These are phyloP conservation scores for Polydrusus cervinus DNA, from an alignment of 2,888 invertebrate species.

Conservation along the genomic window DNA sequence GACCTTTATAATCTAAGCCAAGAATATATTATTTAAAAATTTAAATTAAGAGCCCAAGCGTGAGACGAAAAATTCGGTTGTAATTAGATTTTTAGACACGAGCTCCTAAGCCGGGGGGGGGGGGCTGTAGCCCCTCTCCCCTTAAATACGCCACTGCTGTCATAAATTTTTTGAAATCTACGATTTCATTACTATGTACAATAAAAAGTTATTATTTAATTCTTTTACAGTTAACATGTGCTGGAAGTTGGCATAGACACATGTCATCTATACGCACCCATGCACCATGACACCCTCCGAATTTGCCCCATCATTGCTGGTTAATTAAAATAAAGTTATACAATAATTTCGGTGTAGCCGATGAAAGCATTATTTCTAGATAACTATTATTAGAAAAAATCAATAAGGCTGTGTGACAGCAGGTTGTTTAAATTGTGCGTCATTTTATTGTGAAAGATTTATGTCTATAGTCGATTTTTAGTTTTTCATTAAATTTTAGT, in stretches of 20 bases:
- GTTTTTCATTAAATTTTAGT: too few species aligned
- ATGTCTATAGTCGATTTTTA: too few species aligned
- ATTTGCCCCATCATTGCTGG: slow-evolving; percentile 44
- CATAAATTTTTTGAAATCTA: too few species aligned
- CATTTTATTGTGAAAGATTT: neutral
- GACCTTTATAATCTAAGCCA: too few species aligned
- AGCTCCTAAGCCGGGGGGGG: too few species aligned
- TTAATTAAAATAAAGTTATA: slow-evolving; percentile 54
- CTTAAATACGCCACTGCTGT: too few species aligned
- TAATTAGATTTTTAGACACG: too few species aligned
- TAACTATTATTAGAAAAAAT: slow-evolving; percentile 31
- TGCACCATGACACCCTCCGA: slow-evolving; percentile 42
- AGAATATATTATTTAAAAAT: too few species aligned
- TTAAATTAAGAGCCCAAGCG: too few species aligned
- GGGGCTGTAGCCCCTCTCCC: too few species aligned
- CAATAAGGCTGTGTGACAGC: slow-evolving; percentile 16
- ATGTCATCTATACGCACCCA: slow-evolving; percentile 45
- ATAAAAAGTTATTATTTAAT: neutral
- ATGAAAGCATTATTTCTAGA: slow-evolving; percentile 29
- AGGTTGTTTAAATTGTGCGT: slow-evolving; percentile 14
- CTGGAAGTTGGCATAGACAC: slow-evolving; percentile 46
- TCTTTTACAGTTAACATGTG: slow-evolving; percentile 43
- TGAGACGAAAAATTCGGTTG: too few species aligned
- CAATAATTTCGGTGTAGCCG: slow-evolving; percentile 33
- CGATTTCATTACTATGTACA: neutral